Conservation (phyloP, 2,888 invertebrate genomes). For the Trachelus tabidus region DNA sequence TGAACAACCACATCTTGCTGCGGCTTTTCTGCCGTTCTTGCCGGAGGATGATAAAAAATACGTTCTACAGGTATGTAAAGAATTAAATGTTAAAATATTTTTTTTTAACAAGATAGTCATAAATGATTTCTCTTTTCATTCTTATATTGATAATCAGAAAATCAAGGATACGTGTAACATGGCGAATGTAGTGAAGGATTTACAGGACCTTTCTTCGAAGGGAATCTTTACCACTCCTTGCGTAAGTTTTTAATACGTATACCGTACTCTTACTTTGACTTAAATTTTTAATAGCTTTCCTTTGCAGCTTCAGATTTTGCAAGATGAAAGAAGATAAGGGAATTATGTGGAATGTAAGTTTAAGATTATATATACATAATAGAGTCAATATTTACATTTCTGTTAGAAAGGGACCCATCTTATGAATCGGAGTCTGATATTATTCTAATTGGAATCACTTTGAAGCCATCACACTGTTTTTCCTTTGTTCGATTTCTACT, state of each 20-base stretch:
- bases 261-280: not conserved
- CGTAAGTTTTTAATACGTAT: conserved; percentile 29
- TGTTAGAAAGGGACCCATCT: not conserved
- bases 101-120: conserved; percentile 14
- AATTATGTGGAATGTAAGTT: not conserved
- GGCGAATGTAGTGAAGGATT: conserved; percentile 29
- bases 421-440: not conserved
- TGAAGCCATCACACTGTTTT: conserved; percentile 1
- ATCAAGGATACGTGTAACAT: conserved; percentile 28
- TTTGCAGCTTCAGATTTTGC: not conserved
- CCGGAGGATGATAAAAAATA: conserved; percentile 33
- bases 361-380: not conserved
- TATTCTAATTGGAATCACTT: not conserved
- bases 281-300: not conserved
- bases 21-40: conserved; percentile 51
- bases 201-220: conserved; percentile 36
- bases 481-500: not conserved
- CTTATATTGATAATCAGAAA: conserved; percentile 27
- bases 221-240: conserved; percentile 46
- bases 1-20: conserved; percentile 47
- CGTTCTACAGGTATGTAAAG: conserved; percentile 37
- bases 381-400: not conserved
- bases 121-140: conserved; percentile 2
- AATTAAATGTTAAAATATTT: not conserved
- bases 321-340: not conserved